Evolutionary conservation across 2,888 invertebrate species (phyloP).

Genomic region (Cataglyphis rosenhaueri): DNA sequence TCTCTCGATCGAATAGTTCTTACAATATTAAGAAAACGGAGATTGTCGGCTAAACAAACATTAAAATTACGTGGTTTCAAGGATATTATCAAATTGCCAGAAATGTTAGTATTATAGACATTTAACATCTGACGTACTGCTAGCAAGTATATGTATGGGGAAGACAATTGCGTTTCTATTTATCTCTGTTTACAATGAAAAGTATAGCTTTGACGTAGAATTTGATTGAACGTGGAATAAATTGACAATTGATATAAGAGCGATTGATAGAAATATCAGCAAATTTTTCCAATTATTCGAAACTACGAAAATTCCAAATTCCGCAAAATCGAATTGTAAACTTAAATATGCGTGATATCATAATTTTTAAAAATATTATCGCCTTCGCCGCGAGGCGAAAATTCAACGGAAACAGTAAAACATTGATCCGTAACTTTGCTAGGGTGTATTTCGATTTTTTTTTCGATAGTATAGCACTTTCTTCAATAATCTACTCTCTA

Average conservation of each 20-base stretch:
- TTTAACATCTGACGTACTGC: slow-evolving; percentile 59
- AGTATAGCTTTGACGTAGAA: slow-evolving; percentile 69
- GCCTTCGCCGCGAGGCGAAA: slow-evolving; percentile 21
- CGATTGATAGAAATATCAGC: neutral
- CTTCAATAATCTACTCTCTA: slow-evolving; percentile 73
- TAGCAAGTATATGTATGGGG: slow-evolving; percentile 60
- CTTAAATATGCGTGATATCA: neutral
- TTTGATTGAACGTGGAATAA: slow-evolving; percentile 67
- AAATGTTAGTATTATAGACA: slow-evolving; percentile 42
- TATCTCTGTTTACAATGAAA: slow-evolving; percentile 42
- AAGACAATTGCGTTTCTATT: slow-evolving; percentile 70
- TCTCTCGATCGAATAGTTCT: slow-evolving; percentile 6
- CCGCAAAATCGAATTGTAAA: neutral
- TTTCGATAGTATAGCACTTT: slow-evolving; percentile 76
- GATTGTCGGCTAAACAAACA: neutral
- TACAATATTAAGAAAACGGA: slow-evolving; percentile 4
- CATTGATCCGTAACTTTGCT: slow-evolving; percentile 57
- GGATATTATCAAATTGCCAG: slow-evolving; percentile 26
- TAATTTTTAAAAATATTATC: neutral
- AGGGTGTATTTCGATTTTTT: slow-evolving; percentile 59
- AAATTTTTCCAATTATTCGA: neutral
- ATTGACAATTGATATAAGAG: neutral
- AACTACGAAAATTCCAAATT: neutral
- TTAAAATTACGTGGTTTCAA: neutral
- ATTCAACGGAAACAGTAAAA: slow-evolving; percentile 57